Conservation (phyloP, 64 coral and sea anemone species). For the Exaiptasia diaphana region DNA sequence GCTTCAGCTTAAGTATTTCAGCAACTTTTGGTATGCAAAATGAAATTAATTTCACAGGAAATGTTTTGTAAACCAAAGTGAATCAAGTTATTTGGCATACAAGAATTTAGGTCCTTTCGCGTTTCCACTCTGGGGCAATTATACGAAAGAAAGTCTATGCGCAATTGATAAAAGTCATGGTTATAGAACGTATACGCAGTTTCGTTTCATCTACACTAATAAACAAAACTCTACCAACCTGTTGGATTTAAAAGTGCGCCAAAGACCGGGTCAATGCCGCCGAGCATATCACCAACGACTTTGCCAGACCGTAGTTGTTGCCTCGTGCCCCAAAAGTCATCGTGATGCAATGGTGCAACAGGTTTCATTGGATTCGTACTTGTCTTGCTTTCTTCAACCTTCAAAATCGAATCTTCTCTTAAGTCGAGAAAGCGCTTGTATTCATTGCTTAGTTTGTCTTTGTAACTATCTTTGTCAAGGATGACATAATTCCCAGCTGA, state of each 20-base stretch:
- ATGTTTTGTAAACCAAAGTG: too few relatives aligned
- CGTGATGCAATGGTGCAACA: neutral
- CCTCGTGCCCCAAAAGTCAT: slow-evolving; percentile 52
- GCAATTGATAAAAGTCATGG: too few relatives aligned
- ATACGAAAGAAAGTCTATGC: too few relatives aligned
- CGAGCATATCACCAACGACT: slow-evolving; percentile 47
- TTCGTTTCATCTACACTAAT: too few relatives aligned
- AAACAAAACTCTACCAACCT: slow-evolving; percentile 13
- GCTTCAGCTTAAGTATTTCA: too few relatives aligned
- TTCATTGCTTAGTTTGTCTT: slow-evolving; percentile 25
- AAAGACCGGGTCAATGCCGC: slow-evolving; percentile 55
- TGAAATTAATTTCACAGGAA: too few relatives aligned
- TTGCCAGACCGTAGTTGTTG: slow-evolving; percentile 60
- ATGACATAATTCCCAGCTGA: neutral
- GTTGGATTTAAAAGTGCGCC: slow-evolving; percentile 54
- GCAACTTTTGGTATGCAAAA: too few relatives aligned
- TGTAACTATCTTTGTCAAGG: neutral
- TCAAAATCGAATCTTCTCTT: neutral
- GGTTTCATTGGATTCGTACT: neutral
- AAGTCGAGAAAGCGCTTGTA: slow-evolving; percentile 15
- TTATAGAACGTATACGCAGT: too few relatives aligned
- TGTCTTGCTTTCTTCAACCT: neutral
- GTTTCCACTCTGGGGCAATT: too few relatives aligned
- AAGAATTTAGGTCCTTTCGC: too few relatives aligned
- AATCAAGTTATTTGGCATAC: too few relatives aligned